Conservation (phyloP, 2,888 invertebrate genomes). For the Criorhina ranunculi region DNA sequence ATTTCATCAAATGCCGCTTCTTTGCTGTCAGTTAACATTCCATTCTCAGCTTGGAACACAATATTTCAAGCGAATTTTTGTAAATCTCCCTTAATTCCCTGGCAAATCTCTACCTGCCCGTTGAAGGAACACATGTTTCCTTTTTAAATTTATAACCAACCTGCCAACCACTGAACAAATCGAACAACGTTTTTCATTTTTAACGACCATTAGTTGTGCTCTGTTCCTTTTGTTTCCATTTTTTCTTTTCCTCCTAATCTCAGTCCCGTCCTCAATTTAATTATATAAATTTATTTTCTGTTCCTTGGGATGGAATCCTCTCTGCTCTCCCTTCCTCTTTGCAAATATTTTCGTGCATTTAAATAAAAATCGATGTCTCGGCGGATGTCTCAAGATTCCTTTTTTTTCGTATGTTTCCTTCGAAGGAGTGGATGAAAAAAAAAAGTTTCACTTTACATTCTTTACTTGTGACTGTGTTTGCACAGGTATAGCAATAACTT, state of each 20-base stretch:
- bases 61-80: conserved; percentile 30
- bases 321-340: not conserved
- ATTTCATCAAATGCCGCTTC: not conserved
- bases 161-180: conserved; percentile 42
- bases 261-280: conserved; percentile 42
- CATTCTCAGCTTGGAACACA: not conserved
- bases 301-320: conserved; percentile 12
- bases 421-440: conserved; percentile 7
- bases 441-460: conserved; percentile 39
- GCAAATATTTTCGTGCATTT: not conserved
- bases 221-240: conserved; percentile 18
- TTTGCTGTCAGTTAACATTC: not conserved
- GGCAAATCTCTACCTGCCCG: conserved; percentile 8
- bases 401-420: too few species aligned
- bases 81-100: conserved; percentile 34
- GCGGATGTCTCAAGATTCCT: conserved; percentile 6
- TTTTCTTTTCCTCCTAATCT: conserved; percentile 26
- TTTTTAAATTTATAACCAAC: conserved; percentile 58
- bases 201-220: conserved; percentile 59
- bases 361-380: conserved; percentile 34
- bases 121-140: conserved; percentile 30
- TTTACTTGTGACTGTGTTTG: conserved; percentile 31
- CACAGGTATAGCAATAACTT: conserved; percentile 29
- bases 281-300: conserved; percentile 61
- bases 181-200: conserved; percentile 57